phyloP scores from a whole-genome alignment of 2,888 invertebrate genomes.

The Zygaena filipendulae region DNA sequence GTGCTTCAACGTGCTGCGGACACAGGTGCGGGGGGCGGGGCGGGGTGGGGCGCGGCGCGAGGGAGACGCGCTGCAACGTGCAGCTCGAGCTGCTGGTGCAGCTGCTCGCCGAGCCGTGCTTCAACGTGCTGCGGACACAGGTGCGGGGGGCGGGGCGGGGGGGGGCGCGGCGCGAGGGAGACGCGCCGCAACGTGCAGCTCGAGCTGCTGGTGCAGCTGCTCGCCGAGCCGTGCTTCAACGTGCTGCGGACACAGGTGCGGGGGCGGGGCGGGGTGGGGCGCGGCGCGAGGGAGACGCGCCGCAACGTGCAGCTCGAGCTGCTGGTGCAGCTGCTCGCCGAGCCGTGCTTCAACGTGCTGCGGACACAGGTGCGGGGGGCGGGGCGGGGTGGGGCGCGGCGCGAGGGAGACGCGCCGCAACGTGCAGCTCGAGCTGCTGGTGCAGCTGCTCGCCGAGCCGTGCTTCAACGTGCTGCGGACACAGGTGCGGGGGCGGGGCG shows the following conservation, averaged over 20 bases:
- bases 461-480: constrained; percentile 92
- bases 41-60: constrained; percentile 88
- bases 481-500: constrained; percentile 74
- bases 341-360: constrained; percentile 91
- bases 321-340: constrained; percentile 86
- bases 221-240: constrained; percentile 93
- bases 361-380: constrained; percentile 78
- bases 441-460: constrained; percentile 90
- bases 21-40: constrained; percentile 79
- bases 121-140: constrained; percentile 89
- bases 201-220: constrained; percentile 88
- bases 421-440: constrained; percentile 85
- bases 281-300: constrained; percentile 78
- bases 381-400: constrained; percentile 81
- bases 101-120: constrained; percentile 91
- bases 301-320: constrained; percentile 86
- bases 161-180: constrained; percentile 85
- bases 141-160: no score
- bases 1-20: constrained; percentile 89
- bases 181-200: constrained; percentile 81
- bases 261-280: constrained; percentile 79
- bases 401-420: constrained; percentile 78
- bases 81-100: constrained; percentile 88
- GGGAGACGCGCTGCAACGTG: constrained; percentile 79
- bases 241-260: constrained; percentile 86